Evolutionary conservation across 1,140 invertebrate species (phyloP), one percentile per base, ranked within the genome.

Genomic region (Camponotus vicinus): DNA sequence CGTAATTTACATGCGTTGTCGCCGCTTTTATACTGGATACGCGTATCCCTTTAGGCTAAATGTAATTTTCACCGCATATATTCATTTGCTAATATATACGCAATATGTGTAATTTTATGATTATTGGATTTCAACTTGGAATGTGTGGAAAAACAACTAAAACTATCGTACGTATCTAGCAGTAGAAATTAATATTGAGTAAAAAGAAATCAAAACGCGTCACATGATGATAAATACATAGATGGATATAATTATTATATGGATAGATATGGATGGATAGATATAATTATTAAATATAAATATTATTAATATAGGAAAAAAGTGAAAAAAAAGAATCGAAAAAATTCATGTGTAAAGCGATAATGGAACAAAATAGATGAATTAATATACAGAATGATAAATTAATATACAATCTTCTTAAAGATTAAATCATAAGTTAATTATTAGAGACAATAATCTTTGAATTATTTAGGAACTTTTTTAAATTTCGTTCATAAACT

Each of bases 81-180:
- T 18, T 37, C 34, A 18, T 52, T 52, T 13, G 21, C 52, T 76
- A 63, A 76, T 76, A 61, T 8, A 21, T 13, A 15, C 13, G 37
- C 55, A 61, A 52, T 21, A 63, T 21, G 15, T 76, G 5, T 76
- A 76, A 76, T 76, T 76, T 76, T 61, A 76, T 42, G 55, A 61
- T 76, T 3, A 63, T 76, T 76, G 8, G 11, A 61, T 37, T 76
- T 13, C 32, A 13, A 59, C 34, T 75, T n/a, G 21, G 15, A 42
- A 76, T 76, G 21, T 61, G 15, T 15, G 37, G 73, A 77, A 63
- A 63, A 63, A 2, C 42, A 63, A 63, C 27, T 63, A 37, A 77
- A 13, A 77, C 40, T 32, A 77, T 63, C 57, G n/a, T 13, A 63
- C 11, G 21, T 21, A 27, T 27, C 27, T 37, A 55, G 63, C 21